phyloP scores from a whole-genome alignment of 2,888 invertebrate genomes.

The Limnephilus auricula region DNA sequence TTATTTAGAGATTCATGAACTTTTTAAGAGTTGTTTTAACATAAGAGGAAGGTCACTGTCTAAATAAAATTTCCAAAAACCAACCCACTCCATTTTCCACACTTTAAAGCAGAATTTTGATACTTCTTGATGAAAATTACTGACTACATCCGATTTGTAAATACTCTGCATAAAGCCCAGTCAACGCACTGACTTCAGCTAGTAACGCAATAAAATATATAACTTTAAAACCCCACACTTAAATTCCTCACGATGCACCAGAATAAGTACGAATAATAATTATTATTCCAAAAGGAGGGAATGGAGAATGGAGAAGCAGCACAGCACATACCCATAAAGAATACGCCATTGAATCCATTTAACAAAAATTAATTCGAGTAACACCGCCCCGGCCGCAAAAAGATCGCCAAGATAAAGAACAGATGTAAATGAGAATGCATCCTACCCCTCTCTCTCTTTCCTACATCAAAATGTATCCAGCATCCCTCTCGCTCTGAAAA shows the following conservation, averaged over 20 bases:
- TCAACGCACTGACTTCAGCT: too few relatives aligned
- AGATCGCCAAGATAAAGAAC: conserved; percentile 51
- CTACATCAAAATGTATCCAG: background rate
- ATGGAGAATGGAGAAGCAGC: background rate
- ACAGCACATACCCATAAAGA: conserved; percentile 1
- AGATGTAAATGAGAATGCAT: conserved; percentile 51
- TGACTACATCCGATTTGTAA: too few relatives aligned
- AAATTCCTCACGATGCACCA: background rate
- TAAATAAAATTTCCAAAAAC: too few relatives aligned
- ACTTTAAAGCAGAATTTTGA: too few relatives aligned
- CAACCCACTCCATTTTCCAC: too few relatives aligned
- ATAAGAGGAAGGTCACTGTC: too few relatives aligned
- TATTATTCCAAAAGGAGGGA: background rate
- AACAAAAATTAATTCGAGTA: conserved; percentile 59
- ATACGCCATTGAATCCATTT: conserved; percentile 44
- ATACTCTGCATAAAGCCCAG: too few relatives aligned
- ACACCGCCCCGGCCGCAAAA: conserved; percentile 45
- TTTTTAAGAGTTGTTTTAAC: too few relatives aligned
- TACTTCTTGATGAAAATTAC: too few relatives aligned
- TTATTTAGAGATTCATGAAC: too few relatives aligned
- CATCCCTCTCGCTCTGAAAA: background rate
- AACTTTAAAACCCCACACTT: background rate
- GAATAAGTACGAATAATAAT: background rate
- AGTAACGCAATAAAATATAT: too few relatives aligned
- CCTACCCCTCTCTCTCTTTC: conserved; percentile 10